Evolutionary conservation across 2,888 invertebrate genomes (phyloP), one percentile per base, ranked within the genome.

Genomic region (Andrena chrysosceles): DNA sequence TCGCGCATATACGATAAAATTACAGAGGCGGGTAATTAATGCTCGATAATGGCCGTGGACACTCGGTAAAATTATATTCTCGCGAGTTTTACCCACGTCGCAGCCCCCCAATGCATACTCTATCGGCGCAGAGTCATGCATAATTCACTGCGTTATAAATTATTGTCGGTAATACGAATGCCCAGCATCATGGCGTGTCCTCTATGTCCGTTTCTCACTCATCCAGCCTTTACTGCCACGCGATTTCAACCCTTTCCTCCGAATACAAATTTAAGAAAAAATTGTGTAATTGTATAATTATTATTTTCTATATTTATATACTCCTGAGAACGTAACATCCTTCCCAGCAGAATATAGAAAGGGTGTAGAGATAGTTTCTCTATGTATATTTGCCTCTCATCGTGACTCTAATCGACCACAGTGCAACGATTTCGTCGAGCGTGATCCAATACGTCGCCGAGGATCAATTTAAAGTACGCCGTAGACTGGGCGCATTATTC

Each of bases 61-160:
- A 70, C 70, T 77, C 52, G 68, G 74, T 62, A 80, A 88, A 88
- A 88, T 88, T 84, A 88, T 88, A 88, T 84, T 85, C 83, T 77
- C 77, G 72, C 71, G 76, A 88, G 87, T 88, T 88, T 88, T 88
- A 83, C 81, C 35, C 56, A 63, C 52, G 49, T 29, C 48, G 33
- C 49, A 26, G 6, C n/a, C 23, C 63, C 77, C 54, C 77, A 56
- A 83, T 78, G 80, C 73, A 78, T 83, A 85, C 86, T 88, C 85
- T 83, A 86, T 82, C 77, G 80, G 71, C 67, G 42, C 59, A 33
- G 79, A 64, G 62, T 80, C 82, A 77, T 82, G 75, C 77, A 85
- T 88, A 80, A 88, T 86, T 88, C 88, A 86, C 67, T 35, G 59
- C 8, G 72, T 64, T 73, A 77, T 83, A 76, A 88, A 88, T 88